These are phyloP conservation scores for Odontophorus gujanensis DNA, from an alignment of 2,113 vertebrate species.

Conservation along the genomic window DNA sequence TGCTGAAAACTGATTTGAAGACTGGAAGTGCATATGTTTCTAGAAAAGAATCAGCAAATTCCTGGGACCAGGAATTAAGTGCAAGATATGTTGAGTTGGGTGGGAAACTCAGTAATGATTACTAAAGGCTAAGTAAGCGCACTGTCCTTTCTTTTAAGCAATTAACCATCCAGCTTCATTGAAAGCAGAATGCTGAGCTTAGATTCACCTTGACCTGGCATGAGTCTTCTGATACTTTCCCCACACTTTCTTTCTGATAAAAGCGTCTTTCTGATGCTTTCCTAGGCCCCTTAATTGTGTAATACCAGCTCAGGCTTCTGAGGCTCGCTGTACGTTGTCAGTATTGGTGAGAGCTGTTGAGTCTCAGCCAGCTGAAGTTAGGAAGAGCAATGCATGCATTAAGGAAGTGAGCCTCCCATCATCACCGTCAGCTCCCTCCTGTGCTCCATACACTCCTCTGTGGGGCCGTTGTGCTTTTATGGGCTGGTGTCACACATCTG, in stretches of 20 bases:
- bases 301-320: neutral
- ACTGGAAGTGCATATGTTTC: neutral
- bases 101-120: neutral
- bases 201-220: neutral
- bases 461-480: neutral
- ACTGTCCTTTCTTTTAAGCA: neutral
- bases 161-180: neutral
- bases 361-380: neutral
- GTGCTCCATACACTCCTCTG: neutral
- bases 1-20: neutral
- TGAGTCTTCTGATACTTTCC: neutral
- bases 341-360: neutral
- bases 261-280: neutral
- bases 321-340: neutral
- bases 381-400: neutral
- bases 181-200: neutral
- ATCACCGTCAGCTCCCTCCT: neutral
- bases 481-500: neutral
- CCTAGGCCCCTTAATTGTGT: neutral
- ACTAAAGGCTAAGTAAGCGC: neutral
- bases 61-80: neutral
- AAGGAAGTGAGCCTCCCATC: neutral
- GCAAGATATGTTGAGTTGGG: neutral
- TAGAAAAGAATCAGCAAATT: neutral
- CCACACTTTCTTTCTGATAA: neutral